Percentiles rank a stretch among this genome's conserved stretches.
phyloP scores from a whole-genome alignment of 2,113 vertebrate species.

The Echinops telfairi region DNA sequence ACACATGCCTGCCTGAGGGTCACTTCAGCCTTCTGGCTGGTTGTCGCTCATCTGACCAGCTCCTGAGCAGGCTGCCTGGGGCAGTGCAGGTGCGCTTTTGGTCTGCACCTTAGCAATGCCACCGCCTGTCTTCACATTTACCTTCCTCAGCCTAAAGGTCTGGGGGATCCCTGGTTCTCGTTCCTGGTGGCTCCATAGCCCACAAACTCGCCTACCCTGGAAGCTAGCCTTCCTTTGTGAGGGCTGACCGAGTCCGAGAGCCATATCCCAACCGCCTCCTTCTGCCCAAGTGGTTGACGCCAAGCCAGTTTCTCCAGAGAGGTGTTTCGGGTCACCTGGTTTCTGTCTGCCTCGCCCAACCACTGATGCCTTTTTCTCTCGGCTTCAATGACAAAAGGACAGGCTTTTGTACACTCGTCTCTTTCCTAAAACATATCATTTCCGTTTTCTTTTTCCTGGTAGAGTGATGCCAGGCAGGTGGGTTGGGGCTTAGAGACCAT shows the following conservation, averaged over 20 bases:
- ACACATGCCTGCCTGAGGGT: fast-evolving
- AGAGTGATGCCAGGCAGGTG: not conserved
- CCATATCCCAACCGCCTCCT: not conserved
- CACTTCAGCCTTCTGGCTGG: not conserved
- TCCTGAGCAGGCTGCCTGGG: not conserved
- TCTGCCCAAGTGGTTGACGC: not conserved
- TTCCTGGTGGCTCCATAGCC: not conserved
- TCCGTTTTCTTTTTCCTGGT: not conserved
- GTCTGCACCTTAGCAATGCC: not conserved
- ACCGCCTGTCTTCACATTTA: no score
- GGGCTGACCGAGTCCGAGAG: not conserved
- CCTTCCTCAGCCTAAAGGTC: not conserved
- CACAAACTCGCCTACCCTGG: not conserved
- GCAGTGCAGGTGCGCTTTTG: not conserved
- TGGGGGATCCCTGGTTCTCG: not conserved
- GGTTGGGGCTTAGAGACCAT: not conserved
- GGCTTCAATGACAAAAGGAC: not conserved
- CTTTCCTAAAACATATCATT: not conserved
- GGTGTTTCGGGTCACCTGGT: not conserved
- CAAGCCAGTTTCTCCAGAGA: no score
- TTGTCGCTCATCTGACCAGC: not conserved
- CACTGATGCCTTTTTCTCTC: not conserved
- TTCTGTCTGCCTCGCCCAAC: not conserved
- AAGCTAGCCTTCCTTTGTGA: not conserved
- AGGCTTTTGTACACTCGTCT: not conserved